A percentile compares a stretch with the other conserved stretches of the same genome.
Evolutionary conservation across 2,888 invertebrate species (phyloP).

Genomic region (Cantharis lateralis): DNA sequence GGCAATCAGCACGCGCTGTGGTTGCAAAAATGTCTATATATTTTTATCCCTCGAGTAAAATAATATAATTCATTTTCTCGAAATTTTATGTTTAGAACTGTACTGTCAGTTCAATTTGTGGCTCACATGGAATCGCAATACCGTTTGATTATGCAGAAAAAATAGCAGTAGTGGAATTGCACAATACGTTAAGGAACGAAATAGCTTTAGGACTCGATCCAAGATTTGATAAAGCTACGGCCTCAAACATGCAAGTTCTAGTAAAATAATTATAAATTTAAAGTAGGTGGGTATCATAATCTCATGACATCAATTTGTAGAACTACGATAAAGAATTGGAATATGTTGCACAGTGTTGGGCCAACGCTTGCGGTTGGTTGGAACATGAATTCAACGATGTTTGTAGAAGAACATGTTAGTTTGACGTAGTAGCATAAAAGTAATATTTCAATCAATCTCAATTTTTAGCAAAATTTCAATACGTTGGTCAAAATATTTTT

Average conservation of each 20-base stretch:
- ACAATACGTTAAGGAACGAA: background rate
- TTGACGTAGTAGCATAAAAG: background rate
- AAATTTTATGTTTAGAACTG: background rate
- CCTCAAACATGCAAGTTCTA: slow-evolving; percentile 2
- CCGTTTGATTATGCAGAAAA: background rate
- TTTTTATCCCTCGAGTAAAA: background rate
- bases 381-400: slow-evolving; percentile 43
- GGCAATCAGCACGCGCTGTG: background rate
- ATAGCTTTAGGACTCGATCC: background rate
- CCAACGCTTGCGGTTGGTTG: slow-evolving; percentile 49
- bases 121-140: background rate
- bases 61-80: background rate
- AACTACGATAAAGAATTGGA: slow-evolving; percentile 51
- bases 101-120: background rate
- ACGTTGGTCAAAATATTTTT: background rate
- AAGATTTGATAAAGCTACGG: background rate
- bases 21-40: background rate
- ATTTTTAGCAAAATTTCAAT: background rate
- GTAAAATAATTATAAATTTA: background rate
- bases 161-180: background rate
- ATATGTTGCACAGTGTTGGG: slow-evolving; percentile 53
- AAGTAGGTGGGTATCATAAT: background rate
- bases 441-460: background rate
- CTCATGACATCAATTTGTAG: slow-evolving; percentile 37
- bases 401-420: slow-evolving; percentile 49